Evolutionary conservation across 2,797 vertebrate genomes (phyloP).

Genomic region (Leuciscus waleckii): DNA sequence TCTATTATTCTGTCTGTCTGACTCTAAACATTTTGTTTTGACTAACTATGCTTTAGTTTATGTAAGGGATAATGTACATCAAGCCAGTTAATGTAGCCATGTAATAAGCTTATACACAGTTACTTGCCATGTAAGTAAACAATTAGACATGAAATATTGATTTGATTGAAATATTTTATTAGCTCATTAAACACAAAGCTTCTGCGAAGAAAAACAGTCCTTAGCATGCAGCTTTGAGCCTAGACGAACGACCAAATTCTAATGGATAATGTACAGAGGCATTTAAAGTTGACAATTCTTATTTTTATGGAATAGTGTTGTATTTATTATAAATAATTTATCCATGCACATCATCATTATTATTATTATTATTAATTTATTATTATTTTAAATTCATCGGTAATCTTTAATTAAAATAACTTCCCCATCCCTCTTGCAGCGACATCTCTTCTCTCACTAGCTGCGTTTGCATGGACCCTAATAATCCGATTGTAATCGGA

Average conservation of each 20-base stretch:
- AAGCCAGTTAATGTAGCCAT: neutral
- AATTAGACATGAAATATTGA: slow-evolving; percentile 1
- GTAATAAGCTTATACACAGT: neutral
- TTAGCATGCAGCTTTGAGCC: neutral
- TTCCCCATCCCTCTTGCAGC: neutral
- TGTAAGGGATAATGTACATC: neutral
- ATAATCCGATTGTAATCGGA: too few relatives aligned
- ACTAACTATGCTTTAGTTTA: neutral
- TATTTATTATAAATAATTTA: neutral
- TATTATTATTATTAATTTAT: neutral
- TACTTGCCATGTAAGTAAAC: neutral
- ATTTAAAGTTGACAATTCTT: neutral
- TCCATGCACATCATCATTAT: neutral
- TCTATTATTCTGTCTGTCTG: neutral
- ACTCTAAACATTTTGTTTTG: neutral
- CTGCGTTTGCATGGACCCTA: neutral
- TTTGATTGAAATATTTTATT: neutral
- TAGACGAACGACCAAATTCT: neutral
- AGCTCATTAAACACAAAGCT: neutral
- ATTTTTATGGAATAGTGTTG: neutral
- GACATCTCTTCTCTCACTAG: neutral
- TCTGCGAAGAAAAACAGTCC: neutral
- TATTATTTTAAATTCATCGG: neutral
- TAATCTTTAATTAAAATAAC: neutral
- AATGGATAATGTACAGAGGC: neutral